Evolutionary conservation across 2,797 vertebrate genomes (phyloP).

Genomic region (Sandelia bainsii): DNA sequence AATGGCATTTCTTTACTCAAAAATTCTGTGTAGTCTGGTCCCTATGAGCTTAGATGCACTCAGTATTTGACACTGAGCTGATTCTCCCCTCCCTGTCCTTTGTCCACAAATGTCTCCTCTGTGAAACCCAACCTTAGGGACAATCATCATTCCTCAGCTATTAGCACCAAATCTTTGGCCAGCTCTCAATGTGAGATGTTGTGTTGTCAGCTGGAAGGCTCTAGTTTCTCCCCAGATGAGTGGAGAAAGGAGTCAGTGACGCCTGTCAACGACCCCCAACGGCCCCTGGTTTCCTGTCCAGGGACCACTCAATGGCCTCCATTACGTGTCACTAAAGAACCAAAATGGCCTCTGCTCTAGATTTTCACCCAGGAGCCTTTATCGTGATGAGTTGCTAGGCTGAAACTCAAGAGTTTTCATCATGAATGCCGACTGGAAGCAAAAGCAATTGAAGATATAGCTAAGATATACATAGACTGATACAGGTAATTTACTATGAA

Average conservation of each 20-base stretch:
- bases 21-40: slow-evolving; percentile 5
- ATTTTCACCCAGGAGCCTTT: slow-evolving; percentile 64
- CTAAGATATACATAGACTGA: slow-evolving; percentile 68
- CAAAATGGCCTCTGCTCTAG: slow-evolving; percentile 76
- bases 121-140: slow-evolving; percentile 67
- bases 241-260: slow-evolving; percentile 74
- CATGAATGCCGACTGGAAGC: slow-evolving; percentile 65
- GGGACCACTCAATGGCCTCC: slow-evolving; percentile 68
- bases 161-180: slow-evolving; percentile 74
- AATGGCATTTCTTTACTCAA: neutral
- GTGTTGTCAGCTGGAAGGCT: slow-evolving; percentile 77
- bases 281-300: slow-evolving; percentile 75
- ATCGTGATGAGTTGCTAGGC: slow-evolving; percentile 62
- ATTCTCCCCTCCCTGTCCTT: slow-evolving; percentile 44
- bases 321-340: slow-evolving; percentile 77
- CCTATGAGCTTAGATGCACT: slow-evolving; percentile 12
- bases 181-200: slow-evolving; percentile 69
- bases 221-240: slow-evolving; percentile 73
- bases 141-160: slow-evolving; percentile 78
- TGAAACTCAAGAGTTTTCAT: slow-evolving; percentile 77
- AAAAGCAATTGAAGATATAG: slow-evolving; percentile 67
- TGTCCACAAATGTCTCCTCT: slow-evolving; percentile 64
- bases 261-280: slow-evolving; percentile 74
- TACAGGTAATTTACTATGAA: slow-evolving; percentile 71
- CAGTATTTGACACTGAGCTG: slow-evolving; percentile 43